Evolutionary conservation across 92 coral and sea anemone species (phyloP).

Genomic region (Siderastrea radians): DNA sequence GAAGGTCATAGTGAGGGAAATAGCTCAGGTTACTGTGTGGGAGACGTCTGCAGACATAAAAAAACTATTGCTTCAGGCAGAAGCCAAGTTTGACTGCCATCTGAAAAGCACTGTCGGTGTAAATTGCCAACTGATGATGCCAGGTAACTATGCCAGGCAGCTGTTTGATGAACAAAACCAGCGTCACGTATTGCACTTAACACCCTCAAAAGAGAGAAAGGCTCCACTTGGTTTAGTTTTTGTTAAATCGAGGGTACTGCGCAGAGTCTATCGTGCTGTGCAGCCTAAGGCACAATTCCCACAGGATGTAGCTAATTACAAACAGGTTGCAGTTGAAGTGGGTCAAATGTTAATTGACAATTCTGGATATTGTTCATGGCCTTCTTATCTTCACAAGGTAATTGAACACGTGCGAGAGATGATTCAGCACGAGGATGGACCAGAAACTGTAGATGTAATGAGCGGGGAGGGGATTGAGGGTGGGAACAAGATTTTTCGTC

Average conservation of each 20-base stretch:
- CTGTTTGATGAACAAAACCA: conserved; percentile 10
- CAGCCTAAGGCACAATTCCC: conserved; percentile 20
- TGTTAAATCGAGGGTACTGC: conserved; percentile 16
- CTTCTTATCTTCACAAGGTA: conserved; percentile 12
- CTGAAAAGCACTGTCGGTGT: conserved; percentile 20
- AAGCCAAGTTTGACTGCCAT: conserved; percentile 22
- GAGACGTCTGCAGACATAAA: conserved; percentile 16
- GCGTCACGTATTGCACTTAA: neutral
- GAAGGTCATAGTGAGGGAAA: conserved; percentile 33
- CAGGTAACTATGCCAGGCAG: conserved; percentile 32
- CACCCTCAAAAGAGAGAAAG: conserved; percentile 11
- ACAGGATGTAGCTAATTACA: conserved; percentile 8
- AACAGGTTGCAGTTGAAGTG: conserved; percentile 2
- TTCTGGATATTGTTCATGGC: neutral
- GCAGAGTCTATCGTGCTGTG: conserved; percentile 8
- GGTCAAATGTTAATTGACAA: neutral
- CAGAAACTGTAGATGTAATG: conserved; percentile 2
- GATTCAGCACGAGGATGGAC: neutral
- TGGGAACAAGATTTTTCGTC: conserved; percentile 16
- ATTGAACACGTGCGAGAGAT: conserved; percentile 28
- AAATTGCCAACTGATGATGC: conserved; percentile 32
- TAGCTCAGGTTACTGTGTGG: conserved; percentile 39
- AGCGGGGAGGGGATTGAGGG: conserved; percentile 15
- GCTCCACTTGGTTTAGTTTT: conserved; percentile 1
- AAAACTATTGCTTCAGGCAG: conserved; percentile 1